Base-by-base conservation (phyloP, 1,140 invertebrate species). In the Catajapyx aquilonaris region DNA sequence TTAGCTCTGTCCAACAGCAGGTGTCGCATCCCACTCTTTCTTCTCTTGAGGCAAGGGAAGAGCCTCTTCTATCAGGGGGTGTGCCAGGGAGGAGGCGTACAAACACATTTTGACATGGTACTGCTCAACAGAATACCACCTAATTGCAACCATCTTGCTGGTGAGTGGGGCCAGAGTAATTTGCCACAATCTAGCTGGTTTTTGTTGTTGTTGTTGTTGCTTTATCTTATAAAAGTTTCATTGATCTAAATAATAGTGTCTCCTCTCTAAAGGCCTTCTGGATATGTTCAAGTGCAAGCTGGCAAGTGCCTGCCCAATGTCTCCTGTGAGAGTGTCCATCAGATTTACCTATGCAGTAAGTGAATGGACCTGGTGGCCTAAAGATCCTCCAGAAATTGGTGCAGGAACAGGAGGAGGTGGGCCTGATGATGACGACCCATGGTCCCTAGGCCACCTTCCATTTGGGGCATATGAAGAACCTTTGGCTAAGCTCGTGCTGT, bases 391-490 rank as follows among this genome's bases (percentile, higher is more conserved):
- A 55, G 76, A 81, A 54, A 69, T 77, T 53, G 73, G 81, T 49
- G 69, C 69, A 20, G 52, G 65, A 45, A 59, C 70, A 59, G 64
- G 73, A 52, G 64, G 70, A 50, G 59, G 66, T 20, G n/a, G n/a
- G 57, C 54, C n/a, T 55, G 49, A 45, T 48, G 5, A 35, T 16
- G 20, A 30, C 30, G n/a, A 30, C 7, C 19, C 20, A 18, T 15
- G 10, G 7, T 10, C 16, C 46, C 53, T 74, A 25, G 64, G 63
- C 28, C 68, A 69, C 31, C 57, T 91, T 33, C 81, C 84, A 1
- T 84, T 87, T 66, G 86, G 85, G 39, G 76, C 81, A 23, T 68
- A 70, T 18, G 70, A 69, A 33, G 85, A 90, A 61, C 81, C 85
- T 3, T 63, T 77, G 15, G 52, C 7, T 28, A 13, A 28, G 55